Conservation (phyloP, 2,113 vertebrate genomes). For the Mus pahari region DNA sequence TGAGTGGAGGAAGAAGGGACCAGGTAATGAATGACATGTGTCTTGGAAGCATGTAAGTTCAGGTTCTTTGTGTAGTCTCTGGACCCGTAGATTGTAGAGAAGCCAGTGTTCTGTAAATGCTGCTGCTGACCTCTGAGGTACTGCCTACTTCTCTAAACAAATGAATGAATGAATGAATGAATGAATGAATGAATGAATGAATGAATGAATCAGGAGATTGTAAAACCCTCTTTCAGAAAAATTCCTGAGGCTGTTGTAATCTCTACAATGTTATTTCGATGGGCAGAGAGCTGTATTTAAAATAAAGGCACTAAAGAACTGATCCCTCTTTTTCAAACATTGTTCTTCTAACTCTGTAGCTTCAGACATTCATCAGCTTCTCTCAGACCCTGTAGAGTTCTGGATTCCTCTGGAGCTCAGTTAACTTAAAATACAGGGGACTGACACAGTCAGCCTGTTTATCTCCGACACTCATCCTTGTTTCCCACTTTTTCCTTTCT, state of each 20-base stretch:
- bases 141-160: not conserved
- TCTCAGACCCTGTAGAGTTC: constrained; percentile 34
- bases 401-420: constrained; percentile 51
- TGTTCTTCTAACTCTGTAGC: constrained; percentile 51
- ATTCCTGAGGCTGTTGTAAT: not conserved
- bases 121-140: not conserved
- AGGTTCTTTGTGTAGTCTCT: not conserved
- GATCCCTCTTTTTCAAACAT: constrained; percentile 26
- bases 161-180: not conserved
- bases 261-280: constrained; percentile 47
- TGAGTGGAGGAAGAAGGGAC: not conserved
- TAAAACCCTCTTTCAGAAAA: constrained; percentile 37
- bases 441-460: constrained; percentile 28
- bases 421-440: constrained; percentile 39
- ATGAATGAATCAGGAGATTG: not conserved
- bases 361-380: constrained; percentile 51
- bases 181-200: not conserved
- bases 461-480: constrained; percentile 59
- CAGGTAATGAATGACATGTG: not conserved
- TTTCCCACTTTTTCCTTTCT: constrained; percentile 70
- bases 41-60: not conserved
- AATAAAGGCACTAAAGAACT: constrained; percentile 32
- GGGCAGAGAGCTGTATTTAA: constrained; percentile 32
- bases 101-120: not conserved
- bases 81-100: not conserved